Evolutionary conservation across 2,888 invertebrate species (phyloP).

Genomic region (Salpingus planirostris): DNA sequence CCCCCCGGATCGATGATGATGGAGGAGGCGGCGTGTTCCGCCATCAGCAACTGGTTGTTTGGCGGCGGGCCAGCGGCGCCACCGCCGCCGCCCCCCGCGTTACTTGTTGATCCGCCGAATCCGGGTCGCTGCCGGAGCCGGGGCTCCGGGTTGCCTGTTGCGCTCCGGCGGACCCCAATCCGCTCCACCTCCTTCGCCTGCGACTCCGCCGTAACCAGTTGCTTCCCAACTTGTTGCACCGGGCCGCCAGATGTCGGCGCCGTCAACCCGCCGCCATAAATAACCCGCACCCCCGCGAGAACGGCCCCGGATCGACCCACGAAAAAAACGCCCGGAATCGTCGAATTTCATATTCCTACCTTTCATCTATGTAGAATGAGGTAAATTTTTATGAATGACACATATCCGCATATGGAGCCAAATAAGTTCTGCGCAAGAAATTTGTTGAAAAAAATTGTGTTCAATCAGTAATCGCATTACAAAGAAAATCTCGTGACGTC

Average conservation of each 20-base stretch:
- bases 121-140: constrained; percentile 12
- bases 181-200: no score
- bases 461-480: no score
- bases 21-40: constrained; percentile 3
- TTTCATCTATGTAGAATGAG: constrained; percentile 11
- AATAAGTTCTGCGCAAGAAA: no score
- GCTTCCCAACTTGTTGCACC: constrained; percentile 28
- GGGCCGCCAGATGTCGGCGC: not conserved
- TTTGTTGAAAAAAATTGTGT: no score
- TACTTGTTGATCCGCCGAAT: constrained; percentile 28
- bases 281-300: not conserved
- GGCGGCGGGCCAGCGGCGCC: constrained; percentile 17
- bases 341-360: constrained; percentile 5
- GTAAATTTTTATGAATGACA: constrained; percentile 10
- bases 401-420: no score
- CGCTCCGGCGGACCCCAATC: no score
- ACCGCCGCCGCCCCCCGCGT: constrained; percentile 6
- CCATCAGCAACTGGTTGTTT: constrained; percentile 24
- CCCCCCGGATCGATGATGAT: no score
- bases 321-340: no score
- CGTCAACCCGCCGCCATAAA: not conserved
- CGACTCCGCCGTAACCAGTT: constrained; percentile 20
- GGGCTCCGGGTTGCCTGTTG: constrained; percentile 23
- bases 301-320: no score
- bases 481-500: no score